Base-by-base conservation (phyloP, 2,888 invertebrate genomes). In the Orgyia antiqua region DNA sequence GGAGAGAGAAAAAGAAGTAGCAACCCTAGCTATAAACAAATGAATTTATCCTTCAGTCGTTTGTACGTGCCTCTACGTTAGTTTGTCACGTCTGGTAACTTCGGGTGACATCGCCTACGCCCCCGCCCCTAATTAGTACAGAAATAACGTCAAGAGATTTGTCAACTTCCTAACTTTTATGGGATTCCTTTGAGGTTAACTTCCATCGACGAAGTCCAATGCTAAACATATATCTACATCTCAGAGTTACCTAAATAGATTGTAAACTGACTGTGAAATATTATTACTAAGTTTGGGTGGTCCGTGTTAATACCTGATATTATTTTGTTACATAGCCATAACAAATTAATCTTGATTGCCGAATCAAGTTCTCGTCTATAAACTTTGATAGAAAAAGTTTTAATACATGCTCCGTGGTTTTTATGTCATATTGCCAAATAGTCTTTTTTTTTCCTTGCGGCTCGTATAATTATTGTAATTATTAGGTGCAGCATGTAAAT, bases 121-220 rank as follows among this genome's bases (percentile, higher is more conserved):
- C 68, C 58, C 61, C 58, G 58, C 58, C 60, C 71, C 83, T 84
- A 84, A 86, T 86, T 86, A 84, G 84, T 82, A 79, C 83, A 75
- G 68, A 78, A 86, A 86, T 86, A 84, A 82, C 79, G 62, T 57
- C 43, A 45, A 55, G 58, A 71, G 71, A 84, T 86, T 84, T 84
- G 84, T 86, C 84, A 84, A 84, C 82, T 84, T 83, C 82, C 78
- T 68, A 80, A 66, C 73, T 59, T 69, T 69, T 65, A 70, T 61
- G 68, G 69, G 72, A 74, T 78, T 78, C 80, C 75, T 79, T 78
- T 75, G 74, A 78, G 73, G 62, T 56, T 51, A 42, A 49, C 51
- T 52, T 60, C 58, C 45, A 45, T 47, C 56, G 62, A 56, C 47
- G 54, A 57, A 57, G 58, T 29, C 26, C 54, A 52, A 57, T 13